Evolutionary conservation across 2,888 invertebrate species (phyloP), one percentile per base, ranked within the genome.

Genomic region (Apotomis turbidana): DNA sequence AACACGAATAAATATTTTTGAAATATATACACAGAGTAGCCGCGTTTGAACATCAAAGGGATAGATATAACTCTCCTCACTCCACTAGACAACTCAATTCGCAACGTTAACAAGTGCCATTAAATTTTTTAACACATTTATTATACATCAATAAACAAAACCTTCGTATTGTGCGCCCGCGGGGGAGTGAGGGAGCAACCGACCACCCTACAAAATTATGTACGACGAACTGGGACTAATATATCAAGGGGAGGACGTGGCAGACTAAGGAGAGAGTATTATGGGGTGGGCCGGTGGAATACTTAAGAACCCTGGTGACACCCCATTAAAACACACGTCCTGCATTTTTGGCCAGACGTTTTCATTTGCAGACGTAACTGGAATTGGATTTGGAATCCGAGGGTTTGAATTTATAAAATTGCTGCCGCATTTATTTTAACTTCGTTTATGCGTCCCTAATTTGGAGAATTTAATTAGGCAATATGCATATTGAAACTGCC

Each of bases 201-300:
- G 86, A 70, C 71, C 90, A 89, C 91, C 85, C 91, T 85, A 87
- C 93, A 93, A 93, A 93, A 93, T 93, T 93, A 93, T 93, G 93
- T 93, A 93, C 93, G 93, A 93, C 93, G 93, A 90, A 91, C 93
- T 91, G 93, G 93, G 93, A 93, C 90, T 89, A 91, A 93, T 93
- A 93, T 93, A 93, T 93, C 92, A 93, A 85, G 90, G 92, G 93
- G 93, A 91, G 93, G 92, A 92, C 93, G 93, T 92, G 91, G 91
- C 90, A 91, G 91, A 90, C 92, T 92, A 91, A 92, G 93, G 91
- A 92, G 93, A 90, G 91, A 87, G 93, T 90, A 93, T 93, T 93
- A 91, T 88, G 79, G 91, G 92, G 91, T 86, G 91, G 90, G 90
- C 88, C 88, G 89, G 88, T 86, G 88, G 93, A 93, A 93, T 93